Base-by-base conservation (phyloP, 2,113 vertebrate genomes). In the Hyperoodon ampullatus region DNA sequence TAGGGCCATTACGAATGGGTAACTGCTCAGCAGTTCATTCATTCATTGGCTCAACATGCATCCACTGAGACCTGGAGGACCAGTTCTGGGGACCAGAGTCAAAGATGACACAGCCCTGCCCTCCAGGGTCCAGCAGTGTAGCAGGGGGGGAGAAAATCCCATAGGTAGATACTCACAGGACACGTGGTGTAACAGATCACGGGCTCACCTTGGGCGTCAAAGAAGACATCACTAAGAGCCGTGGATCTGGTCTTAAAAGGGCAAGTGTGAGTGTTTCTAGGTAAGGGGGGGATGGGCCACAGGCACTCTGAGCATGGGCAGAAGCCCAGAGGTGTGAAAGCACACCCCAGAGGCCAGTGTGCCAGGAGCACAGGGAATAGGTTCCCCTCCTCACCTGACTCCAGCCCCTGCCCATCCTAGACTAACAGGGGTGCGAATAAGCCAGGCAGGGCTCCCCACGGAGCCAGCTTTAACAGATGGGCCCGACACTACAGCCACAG, bases 231-330 rank as follows among this genome's bases (percentile, higher is more conserved):
- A 42, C 77, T 16, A 39, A 66, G 14, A 53, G 16, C 16, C 11
- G 6, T 7, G 1, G 70, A 19, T 3, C 8, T 30, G 61, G 39
- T 26, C 26, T 58, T 47, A 39, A 53, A 75, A 18, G 42, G 50
- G 39, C 21, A 10, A 44, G 23, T 0, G 1, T 26, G 3, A 0
- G 11, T 10, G 6, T 16, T 33, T 39, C 44, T 33, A 71, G 72
- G 28, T 9, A 58, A 50, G 33, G 33, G 4, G 15, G 4, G 50
- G 53, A 21, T 10, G 12, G 42, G 72, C 58, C 3, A 5, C 5
- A 33, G 26, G 21, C 15, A 9, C 53, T 10, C 35, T 9, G 53
- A 47, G 30, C 71, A 30, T 1, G 42, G 8, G 24, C 6, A 42
- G 23, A 66, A 42, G 53, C 39, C 1, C 0, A 6, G 68, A 50